A percentile compares a stretch with the other conserved stretches of the same genome.
Evolutionary conservation across 2,797 vertebrate species (phyloP).

Genomic region (Caiman crocodilus): DNA sequence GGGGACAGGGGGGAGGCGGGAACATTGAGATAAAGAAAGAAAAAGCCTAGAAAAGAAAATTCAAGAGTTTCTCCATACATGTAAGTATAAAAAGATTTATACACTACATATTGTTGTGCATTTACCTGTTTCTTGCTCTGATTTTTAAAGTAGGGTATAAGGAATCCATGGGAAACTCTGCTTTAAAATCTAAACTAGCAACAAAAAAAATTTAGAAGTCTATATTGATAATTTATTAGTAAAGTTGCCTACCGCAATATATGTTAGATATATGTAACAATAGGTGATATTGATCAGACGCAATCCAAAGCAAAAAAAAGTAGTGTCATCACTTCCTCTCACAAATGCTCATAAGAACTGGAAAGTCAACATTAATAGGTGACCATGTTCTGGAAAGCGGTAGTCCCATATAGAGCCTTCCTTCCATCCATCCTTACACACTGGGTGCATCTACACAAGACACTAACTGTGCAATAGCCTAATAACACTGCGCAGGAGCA

Average conservation of each 20-base stretch:
- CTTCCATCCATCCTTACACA: not conserved
- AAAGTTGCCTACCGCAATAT: not conserved
- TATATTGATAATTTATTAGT: not conserved
- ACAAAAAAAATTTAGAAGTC: not conserved
- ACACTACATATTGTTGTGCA: not conserved
- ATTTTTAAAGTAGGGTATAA: not conserved
- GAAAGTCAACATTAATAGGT: not conserved
- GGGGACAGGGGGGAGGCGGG: not conserved
- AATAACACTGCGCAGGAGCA: too few relatives aligned
- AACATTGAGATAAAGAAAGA: not conserved
- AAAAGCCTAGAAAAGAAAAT: not conserved
- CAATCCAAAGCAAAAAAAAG: not conserved
- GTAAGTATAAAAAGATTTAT: not conserved
- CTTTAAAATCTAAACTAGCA: conserved; percentile 11
- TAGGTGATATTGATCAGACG: conserved; percentile 21
- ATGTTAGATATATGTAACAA: not conserved
- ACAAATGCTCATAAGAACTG: conserved; percentile 29
- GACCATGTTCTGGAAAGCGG: conserved; percentile 15
- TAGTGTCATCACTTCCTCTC: not conserved
- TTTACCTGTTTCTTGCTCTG: not conserved
- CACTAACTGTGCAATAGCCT: too few relatives aligned
- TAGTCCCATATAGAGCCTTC: not conserved
- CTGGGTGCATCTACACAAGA: too few relatives aligned
- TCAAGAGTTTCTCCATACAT: not conserved
- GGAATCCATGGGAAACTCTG: not conserved